Conservation (phyloP, 1,140 invertebrate species). For the Pseudomyrmex dendroicus region DNA sequence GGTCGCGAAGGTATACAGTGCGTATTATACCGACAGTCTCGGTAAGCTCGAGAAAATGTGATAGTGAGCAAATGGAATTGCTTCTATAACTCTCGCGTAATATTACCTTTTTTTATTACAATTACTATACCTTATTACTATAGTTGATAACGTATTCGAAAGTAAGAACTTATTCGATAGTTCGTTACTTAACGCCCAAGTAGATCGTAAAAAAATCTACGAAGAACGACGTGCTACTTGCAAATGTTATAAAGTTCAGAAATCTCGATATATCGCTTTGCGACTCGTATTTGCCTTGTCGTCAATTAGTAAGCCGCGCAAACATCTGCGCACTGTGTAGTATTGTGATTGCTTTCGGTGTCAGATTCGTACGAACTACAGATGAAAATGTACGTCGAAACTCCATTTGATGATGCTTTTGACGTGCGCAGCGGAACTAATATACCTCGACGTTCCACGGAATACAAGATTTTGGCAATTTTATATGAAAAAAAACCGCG, state of each 20-base stretch:
- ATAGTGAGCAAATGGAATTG: conserved; percentile 1
- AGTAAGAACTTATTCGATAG: conserved; percentile 2
- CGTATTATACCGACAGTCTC: conserved; percentile 52
- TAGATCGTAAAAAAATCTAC: not conserved
- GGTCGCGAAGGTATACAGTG: conserved; percentile 42
- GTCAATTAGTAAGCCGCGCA: conserved; percentile 16
- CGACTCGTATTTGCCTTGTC: not conserved
- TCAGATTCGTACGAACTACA: conserved; percentile 32
- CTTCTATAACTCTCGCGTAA: not conserved
- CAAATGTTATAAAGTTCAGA: conserved; percentile 24
- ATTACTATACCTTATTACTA: not conserved
- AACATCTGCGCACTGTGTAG: conserved; percentile 31
- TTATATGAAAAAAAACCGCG: no score
- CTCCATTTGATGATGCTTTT: not conserved
- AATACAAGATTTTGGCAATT: conserved; percentile 65
- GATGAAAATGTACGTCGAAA: conserved; percentile 23
- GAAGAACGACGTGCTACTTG: not conserved
- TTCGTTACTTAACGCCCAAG: not conserved
- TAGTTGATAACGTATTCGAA: not conserved
- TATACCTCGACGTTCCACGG: conserved; percentile 29
- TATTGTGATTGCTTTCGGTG: conserved; percentile 67
- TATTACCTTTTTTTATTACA: not conserved
- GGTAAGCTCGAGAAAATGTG: conserved; percentile 17
- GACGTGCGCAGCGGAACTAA: conserved; percentile 36
- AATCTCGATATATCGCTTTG: not conserved